Conservation (phyloP, 2,888 invertebrate species). For the Heliconius cydno region DNA sequence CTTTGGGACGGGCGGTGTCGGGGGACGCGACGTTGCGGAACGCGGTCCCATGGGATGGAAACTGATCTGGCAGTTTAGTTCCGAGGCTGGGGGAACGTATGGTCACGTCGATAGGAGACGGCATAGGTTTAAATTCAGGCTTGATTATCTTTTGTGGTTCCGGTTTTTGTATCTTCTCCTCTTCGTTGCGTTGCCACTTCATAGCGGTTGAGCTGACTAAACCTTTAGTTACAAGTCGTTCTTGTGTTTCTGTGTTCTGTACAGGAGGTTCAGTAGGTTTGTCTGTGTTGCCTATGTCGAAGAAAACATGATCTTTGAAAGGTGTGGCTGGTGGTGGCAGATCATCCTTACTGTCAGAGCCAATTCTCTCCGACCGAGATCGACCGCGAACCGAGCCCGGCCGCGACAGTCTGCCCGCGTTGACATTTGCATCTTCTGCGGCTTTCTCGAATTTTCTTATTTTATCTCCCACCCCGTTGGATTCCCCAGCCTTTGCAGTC, state of each 20-base stretch:
- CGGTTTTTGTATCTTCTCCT: constrained; percentile 62
- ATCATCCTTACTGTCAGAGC: constrained; percentile 63
- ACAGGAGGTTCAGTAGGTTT: constrained; percentile 45
- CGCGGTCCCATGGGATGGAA: constrained; percentile 77
- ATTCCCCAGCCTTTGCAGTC: constrained; percentile 58
- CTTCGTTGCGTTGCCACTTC: constrained; percentile 68
- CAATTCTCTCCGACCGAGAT: constrained; percentile 58
- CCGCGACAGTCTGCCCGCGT: constrained; percentile 62
- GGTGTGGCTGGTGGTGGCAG: constrained; percentile 69
- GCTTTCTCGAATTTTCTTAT: constrained; percentile 79
- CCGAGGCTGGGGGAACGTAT: constrained; percentile 77
- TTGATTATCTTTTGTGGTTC: constrained; percentile 77
- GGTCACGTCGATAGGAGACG: constrained; percentile 71
- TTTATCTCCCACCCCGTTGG: constrained; percentile 78
- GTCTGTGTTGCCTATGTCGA: constrained; percentile 57
- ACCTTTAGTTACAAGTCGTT: constrained; percentile 57
- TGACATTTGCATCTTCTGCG: constrained; percentile 69
- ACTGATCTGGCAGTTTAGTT: constrained; percentile 71
- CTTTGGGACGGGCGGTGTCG: constrained; percentile 60
- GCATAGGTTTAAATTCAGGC: constrained; percentile 76
- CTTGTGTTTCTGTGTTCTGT: constrained; percentile 49
- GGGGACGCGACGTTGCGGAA: constrained; percentile 77
- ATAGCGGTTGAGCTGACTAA: constrained; percentile 52
- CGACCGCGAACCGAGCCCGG: constrained; percentile 70
- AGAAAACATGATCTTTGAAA: constrained; percentile 65